phyloP scores from a whole-genome alignment of 2,888 invertebrate species.

The Mythimna lalbum region DNA sequence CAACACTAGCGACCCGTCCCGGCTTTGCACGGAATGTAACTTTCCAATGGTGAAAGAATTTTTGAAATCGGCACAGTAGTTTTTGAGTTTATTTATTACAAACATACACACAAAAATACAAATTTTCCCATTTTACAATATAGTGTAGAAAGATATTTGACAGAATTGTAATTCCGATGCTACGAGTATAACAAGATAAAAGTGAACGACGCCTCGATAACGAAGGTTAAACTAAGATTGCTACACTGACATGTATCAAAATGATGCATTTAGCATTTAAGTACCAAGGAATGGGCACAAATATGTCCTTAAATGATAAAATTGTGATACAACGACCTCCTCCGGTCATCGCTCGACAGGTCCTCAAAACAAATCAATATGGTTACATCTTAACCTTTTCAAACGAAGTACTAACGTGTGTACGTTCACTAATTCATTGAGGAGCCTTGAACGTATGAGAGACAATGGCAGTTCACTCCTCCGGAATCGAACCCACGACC shows the following conservation, averaged over 20 bases:
- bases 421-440: conserved; percentile 58
- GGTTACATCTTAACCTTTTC: conserved; percentile 59
- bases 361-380: conserved; percentile 61
- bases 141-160: no score
- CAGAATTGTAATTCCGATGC: not conserved
- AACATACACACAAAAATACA: no score
- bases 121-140: no score
- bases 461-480: conserved; percentile 74
- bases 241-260: conserved; percentile 16
- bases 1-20: no score
- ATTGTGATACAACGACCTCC: conserved; percentile 31
- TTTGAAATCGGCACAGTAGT: no score
- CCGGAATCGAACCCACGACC: conserved; percentile 73
- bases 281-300: conserved; percentile 25
- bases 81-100: no score
- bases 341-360: conserved; percentile 46
- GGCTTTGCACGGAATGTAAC: no score
- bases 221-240: conserved; percentile 28
- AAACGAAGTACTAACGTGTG: conserved; percentile 48
- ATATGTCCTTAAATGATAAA: conserved; percentile 33
- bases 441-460: conserved; percentile 62
- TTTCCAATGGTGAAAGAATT: no score
- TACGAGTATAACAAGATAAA: not conserved
- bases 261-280: conserved; percentile 22
- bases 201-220: not conserved